phyloP scores from a whole-genome alignment of 2,113 vertebrate genomes.

The Ariopsis seemanni region DNA sequence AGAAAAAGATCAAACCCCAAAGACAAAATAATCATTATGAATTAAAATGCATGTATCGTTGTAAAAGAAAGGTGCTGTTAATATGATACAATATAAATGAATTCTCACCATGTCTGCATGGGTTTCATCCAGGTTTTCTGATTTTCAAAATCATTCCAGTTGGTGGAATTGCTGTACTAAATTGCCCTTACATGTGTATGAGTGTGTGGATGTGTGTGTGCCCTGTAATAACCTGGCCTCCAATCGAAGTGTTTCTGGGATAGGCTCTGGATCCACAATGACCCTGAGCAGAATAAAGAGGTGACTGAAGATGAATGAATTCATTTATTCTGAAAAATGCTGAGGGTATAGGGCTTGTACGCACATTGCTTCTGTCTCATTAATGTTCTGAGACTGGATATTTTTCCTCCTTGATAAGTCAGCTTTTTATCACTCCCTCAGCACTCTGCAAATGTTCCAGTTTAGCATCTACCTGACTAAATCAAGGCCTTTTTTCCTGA shows the following conservation, averaged over 20 bases:
- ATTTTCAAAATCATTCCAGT: background rate
- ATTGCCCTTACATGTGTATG: background rate
- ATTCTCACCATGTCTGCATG: background rate
- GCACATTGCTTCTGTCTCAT: background rate
- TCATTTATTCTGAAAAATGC: constrained; percentile 9
- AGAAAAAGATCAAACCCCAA: constrained; percentile 14
- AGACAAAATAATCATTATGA: constrained; percentile 12
- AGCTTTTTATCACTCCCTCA: background rate
- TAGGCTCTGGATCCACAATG: background rate
- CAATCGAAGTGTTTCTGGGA: background rate
- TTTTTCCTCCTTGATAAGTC: background rate
- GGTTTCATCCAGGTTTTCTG: background rate
- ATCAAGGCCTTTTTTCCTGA: background rate
- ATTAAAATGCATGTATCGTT: background rate
- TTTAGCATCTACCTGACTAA: background rate
- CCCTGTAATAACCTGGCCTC: background rate
- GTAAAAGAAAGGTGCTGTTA: background rate
- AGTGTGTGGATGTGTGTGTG: background rate
- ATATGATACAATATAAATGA: background rate
- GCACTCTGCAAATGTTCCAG: background rate
- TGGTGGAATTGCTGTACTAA: background rate
- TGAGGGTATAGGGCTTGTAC: background rate
- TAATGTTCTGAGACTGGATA: background rate
- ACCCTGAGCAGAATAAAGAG: background rate
- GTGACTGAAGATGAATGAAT: background rate